These are phyloP conservation scores for Ormyrus pomaceus DNA, from an alignment of 2,888 invertebrate genomes.

Conservation along the genomic window DNA sequence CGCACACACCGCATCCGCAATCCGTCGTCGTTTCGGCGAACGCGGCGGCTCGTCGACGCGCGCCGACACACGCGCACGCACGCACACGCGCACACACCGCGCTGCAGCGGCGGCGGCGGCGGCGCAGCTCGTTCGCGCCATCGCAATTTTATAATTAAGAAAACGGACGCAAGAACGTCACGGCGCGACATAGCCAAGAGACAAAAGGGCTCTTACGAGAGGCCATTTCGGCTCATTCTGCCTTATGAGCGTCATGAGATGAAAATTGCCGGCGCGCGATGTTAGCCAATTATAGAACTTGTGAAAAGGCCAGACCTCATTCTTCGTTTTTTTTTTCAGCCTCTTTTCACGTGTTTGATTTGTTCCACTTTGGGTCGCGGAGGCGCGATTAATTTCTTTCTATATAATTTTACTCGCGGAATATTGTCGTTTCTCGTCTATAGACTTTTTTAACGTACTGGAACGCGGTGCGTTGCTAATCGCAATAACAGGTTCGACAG, in stretches of 20 bases:
- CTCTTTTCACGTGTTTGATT: conserved; percentile 4
- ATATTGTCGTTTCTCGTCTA: no score
- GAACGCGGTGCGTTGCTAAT: neutral
- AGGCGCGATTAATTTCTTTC: neutral
- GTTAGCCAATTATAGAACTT: conserved; percentile 61
- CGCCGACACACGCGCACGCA: neutral
- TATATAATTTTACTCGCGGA: no score
- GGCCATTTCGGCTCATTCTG: conserved; percentile 47
- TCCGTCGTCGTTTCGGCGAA: conserved; percentile 48
- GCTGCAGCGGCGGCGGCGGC: neutral
- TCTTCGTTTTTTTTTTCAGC: neutral
- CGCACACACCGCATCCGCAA: neutral
- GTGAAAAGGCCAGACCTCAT: conserved; percentile 26
- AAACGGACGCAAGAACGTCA: conserved; percentile 52
- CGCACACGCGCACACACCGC: no score
- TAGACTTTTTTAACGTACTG: neutral
- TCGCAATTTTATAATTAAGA: conserved; percentile 55
- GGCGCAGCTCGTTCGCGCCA: conserved; percentile 2
- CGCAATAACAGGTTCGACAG: neutral
- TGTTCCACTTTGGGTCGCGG: neutral
- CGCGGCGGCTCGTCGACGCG: conserved; percentile 10
- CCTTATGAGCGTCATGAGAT: conserved; percentile 50
- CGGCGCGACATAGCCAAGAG: conserved; percentile 33
- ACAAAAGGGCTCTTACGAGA: conserved; percentile 50
- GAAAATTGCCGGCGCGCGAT: conserved; percentile 57